Base-by-base conservation (phyloP, 53 echinoderm and acorn worm genomes). In the Glandiceps talaboti region DNA sequence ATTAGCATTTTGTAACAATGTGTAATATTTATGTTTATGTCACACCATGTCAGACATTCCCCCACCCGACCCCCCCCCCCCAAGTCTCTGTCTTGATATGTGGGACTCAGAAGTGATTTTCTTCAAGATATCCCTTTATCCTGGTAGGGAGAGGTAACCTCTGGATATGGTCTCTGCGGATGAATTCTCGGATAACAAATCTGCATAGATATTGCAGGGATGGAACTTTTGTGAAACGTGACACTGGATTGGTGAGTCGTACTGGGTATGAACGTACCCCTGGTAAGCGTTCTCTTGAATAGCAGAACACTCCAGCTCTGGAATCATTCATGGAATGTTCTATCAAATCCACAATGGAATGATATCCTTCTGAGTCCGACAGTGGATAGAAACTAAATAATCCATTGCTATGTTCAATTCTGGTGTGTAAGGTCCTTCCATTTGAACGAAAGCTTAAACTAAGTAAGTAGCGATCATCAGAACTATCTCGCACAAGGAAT, bases 401-500 rank as follows among this genome's bases (percentile, higher is more conserved):
- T 0, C 92, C 90, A 75, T 87, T 88, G 26, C 92, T 80, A 76
- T 95, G 83, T 80, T 95, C 96, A 75, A 95, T 92, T 26, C 96
- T 83, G 0, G 96, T 92, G 82, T 95, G 96, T 25, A 95, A 82
- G n/a, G 92, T 88, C 28, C 96, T 90, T 73, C 92, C 96, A 74
- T 89, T 89, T 0, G 96, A 95, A 77, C 92, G 92, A 83, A 95
- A 95, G 74, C 96, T 95, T 78, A 95, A 78, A 26, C 92, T 92
- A 28, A 95, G 90, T 14, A 95, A 83, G 80, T 95, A 95, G 26
- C 92, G 73, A 14, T 95, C 96, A 75, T 95, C 96, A 0, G 96
- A 95, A 75, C 96, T 95, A 30, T 95, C 96, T 27, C 96, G 84
- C 27, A 95, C 96, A 33, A 95, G 92, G 73, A 95, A 95, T 30